Conservation (phyloP, 2,797 vertebrate species). For the Coregonus suidteri region DNA sequence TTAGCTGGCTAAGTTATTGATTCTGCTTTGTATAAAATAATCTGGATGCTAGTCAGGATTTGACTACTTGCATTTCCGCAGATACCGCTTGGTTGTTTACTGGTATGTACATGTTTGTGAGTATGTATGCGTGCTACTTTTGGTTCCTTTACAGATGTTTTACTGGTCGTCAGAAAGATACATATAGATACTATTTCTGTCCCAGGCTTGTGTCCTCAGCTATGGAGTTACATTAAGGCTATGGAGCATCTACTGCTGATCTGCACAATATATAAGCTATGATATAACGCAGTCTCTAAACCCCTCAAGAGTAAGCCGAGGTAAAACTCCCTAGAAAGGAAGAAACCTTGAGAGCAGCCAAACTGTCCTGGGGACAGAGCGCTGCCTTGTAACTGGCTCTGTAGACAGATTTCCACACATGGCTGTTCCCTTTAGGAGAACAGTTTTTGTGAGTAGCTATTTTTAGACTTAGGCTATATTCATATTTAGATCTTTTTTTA, state of each 20-base stretch:
- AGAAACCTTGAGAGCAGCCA: background rate
- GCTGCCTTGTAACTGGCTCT: background rate
- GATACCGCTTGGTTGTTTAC: slow-evolving; percentile 58
- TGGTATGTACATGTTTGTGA: slow-evolving; percentile 74
- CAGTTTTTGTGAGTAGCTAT: background rate
- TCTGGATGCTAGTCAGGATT: slow-evolving; percentile 18
- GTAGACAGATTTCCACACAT: background rate
- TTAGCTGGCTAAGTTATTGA: slow-evolving; percentile 45
- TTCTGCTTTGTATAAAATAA: slow-evolving; percentile 46
- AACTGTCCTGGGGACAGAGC: background rate
- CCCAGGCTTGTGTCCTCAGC: background rate
- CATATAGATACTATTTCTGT: background rate
- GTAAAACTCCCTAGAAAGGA: too few relatives aligned
- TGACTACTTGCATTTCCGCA: slow-evolving; percentile 59
- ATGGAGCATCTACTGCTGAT: slow-evolving; percentile 8
- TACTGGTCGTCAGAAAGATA: background rate
- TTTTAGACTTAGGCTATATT: slow-evolving; percentile 23
- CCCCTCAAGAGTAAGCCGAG: too few relatives aligned
- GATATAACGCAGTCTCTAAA: background rate
- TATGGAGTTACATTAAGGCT: slow-evolving; percentile 28
- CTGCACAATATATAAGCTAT: background rate
- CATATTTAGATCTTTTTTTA: too few relatives aligned
- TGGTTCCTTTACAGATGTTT: background rate
- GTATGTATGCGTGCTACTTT: slow-evolving; percentile 54
- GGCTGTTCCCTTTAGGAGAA: background rate